Conservation (phyloP, 2,113 vertebrate genomes). For the Silurus asotus region DNA sequence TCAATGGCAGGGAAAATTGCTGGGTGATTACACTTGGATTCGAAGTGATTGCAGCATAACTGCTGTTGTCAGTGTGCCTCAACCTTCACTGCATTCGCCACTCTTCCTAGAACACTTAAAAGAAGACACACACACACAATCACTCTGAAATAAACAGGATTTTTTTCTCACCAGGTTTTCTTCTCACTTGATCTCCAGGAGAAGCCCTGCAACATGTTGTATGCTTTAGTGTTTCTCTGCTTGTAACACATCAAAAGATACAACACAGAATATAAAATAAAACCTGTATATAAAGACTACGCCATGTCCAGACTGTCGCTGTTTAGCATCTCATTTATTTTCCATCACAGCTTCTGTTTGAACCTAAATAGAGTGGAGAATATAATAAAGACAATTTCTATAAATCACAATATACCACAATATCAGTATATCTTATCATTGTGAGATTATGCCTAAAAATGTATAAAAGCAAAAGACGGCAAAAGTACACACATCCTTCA, state of each 20-base stretch:
- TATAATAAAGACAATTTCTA: neutral
- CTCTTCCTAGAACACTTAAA: neutral
- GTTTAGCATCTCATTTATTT: neutral
- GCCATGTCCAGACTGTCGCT: neutral
- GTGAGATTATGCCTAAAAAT: too few species aligned
- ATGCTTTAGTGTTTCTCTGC: neutral
- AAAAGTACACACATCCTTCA: too few species aligned
- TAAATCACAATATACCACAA: neutral
- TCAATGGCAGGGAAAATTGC: conserved; percentile 26
- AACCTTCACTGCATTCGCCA: neutral
- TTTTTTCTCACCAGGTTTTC: neutral
- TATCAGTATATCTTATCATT: neutral
- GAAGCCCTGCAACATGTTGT: neutral
- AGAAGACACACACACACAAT: neutral
- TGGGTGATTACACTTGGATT: conserved; percentile 12
- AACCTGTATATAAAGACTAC: neutral
- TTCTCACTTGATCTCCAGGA: neutral
- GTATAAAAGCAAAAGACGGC: too few species aligned
- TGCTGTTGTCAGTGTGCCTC: conserved; percentile 1
- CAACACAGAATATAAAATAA: neutral
- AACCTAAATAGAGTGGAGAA: neutral
- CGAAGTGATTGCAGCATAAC: neutral
- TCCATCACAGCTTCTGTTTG: neutral
- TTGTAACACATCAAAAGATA: neutral
- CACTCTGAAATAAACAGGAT: neutral